Base-by-base conservation (phyloP, 2,113 vertebrate genomes). In the Melanerpes aurifrons region DNA sequence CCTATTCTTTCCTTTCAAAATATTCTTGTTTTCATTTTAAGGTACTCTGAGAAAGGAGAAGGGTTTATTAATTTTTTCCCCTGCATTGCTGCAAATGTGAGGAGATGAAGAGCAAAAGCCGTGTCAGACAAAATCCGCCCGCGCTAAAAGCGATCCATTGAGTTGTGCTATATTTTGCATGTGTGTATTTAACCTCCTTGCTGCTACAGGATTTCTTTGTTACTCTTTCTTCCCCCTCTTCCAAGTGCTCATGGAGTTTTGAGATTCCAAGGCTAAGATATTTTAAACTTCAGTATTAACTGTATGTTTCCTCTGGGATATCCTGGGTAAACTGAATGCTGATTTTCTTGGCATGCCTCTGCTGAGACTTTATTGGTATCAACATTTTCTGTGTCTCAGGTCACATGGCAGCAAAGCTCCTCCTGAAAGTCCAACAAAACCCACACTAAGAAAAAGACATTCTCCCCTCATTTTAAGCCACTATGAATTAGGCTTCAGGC, bases 11-110 rank as follows among this genome's bases (percentile, higher is more conserved):
- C 79, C n/a, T 94, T 88, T 96, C 90, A 95, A 96, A 96, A 96
- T 96, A 96, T 91, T 93, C 94, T 93, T 96, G 94, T 94, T 97
- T 97, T 96, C 87, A 92, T 94, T 96, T 93, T 71, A 89, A 91
- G 87, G 62, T 31, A 59, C 69, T 91, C 87, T 88, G 87, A 87
- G 66, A 94, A 94, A 93, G 13, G 43, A 81, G 82, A 93, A 95
- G 37, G 77, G 28, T 90, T 96, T 94, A 93, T 95, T 94, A 87
- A 70, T 94, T 73, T 86, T 86, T 83, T 86, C 66, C 11, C 26
- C 43, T 67, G 15, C 61, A 81, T 67, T 91, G 63, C 73, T 96
- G 80, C 85, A 90, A 92, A 94, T 86, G 79, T 3, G 12, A 79
- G 56, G 54, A 90, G 74, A 89, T 89, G 85, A 93, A 92, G 94